A percentile compares a stretch with the other conserved stretches of the same genome.
These are phyloP conservation scores for Anser cygnoides DNA, from an alignment of 2,113 vertebrate genomes.

Conservation along the genomic window DNA sequence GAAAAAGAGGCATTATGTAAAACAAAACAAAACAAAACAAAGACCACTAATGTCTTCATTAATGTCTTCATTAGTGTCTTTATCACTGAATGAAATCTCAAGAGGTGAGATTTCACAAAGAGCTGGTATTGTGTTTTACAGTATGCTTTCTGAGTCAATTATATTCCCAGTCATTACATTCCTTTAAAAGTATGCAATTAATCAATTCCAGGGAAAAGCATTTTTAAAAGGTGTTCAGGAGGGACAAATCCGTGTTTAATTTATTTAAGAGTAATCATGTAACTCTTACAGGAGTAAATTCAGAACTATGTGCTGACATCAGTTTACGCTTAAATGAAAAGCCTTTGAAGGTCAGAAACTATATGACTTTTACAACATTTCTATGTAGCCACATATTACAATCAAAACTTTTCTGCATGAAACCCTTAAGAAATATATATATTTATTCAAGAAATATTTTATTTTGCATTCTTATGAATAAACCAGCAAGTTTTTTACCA, in stretches of 20 bases:
- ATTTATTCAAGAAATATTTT: not conserved
- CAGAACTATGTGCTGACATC: not conserved
- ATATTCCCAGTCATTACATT: not conserved
- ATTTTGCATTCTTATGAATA: not conserved
- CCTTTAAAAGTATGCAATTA: not conserved
- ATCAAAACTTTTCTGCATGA: not conserved
- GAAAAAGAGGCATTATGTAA: not conserved
- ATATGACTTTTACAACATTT: not conserved
- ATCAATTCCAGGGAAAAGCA: not conserved
- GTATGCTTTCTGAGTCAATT: not conserved
- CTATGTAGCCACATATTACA: not conserved
- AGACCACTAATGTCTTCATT: not conserved
- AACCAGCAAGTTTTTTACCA: not conserved
- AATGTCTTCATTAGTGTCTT: not conserved
- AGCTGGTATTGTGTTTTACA: not conserved
- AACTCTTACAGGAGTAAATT: not conserved
- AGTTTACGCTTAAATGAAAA: not conserved
- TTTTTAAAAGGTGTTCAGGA: not conserved
- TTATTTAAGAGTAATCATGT: not conserved
- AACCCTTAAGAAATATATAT: not conserved
- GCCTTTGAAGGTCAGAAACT: not conserved
- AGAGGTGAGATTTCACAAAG: not conserved
- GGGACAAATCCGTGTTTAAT: not conserved
- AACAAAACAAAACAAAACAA: not conserved
- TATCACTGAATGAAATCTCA: conserved; percentile 6